These are phyloP conservation scores for Thunnus thynnus DNA, from an alignment of 2,113 vertebrate genomes.

Conservation along the genomic window DNA sequence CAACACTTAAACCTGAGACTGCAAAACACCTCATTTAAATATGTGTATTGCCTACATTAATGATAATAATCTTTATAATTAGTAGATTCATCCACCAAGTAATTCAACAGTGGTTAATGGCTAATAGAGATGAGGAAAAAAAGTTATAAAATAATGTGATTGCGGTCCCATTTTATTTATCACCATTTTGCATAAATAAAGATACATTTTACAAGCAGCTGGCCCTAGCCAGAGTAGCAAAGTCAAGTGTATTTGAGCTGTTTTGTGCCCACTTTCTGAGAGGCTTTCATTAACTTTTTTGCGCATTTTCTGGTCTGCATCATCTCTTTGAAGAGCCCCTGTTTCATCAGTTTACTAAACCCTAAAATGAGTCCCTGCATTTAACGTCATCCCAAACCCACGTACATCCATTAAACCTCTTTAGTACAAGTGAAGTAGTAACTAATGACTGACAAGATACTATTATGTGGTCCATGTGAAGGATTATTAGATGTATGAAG, in stretches of 20 bases:
- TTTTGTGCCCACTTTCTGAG: not conserved
- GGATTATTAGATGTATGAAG: conserved; percentile 36
- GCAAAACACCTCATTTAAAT: too few relatives aligned
- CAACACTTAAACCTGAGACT: too few relatives aligned
- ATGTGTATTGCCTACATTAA: too few relatives aligned
- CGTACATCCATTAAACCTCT: not conserved
- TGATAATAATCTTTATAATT: too few relatives aligned
- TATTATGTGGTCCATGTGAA: conserved; percentile 30
- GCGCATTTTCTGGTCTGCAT: not conserved
- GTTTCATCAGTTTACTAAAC: not conserved
- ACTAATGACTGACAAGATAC: conserved; percentile 28
- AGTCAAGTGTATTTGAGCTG: not conserved
- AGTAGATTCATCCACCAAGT: too few relatives aligned
- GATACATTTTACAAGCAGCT: too few relatives aligned
- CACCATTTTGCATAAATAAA: too few relatives aligned
- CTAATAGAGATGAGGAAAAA: too few relatives aligned
- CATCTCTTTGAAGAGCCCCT: not conserved
- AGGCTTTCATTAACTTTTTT: not conserved
- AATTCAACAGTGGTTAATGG: too few relatives aligned
- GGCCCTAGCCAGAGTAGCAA: too few relatives aligned
- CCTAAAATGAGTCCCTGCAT: not conserved
- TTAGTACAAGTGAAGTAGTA: conserved; percentile 9
- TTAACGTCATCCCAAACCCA: conserved; percentile 15
- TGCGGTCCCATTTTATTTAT: too few relatives aligned
- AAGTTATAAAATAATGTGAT: too few relatives aligned